Evolutionary conservation across 2,888 invertebrate species (phyloP).

Genomic region (Diachrysia chrysitis): DNA sequence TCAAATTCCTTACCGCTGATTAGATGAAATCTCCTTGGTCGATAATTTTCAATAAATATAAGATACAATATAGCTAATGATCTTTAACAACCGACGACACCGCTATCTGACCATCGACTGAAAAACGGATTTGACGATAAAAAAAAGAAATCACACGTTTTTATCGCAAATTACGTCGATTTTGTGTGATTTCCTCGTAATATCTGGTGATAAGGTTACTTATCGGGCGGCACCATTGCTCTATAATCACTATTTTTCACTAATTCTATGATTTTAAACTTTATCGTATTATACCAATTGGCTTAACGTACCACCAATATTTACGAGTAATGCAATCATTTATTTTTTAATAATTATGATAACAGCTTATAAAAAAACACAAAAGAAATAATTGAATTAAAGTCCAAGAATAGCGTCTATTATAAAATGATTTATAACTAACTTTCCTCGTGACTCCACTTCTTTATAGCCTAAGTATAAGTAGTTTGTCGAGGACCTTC

Average conservation of each 20-base stretch:
- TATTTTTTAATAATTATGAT: neutral
- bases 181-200: slow-evolving; percentile 79
- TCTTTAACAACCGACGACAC: slow-evolving; percentile 77
- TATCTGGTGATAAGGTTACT: slow-evolving; percentile 76
- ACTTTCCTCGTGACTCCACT: too few relatives aligned
- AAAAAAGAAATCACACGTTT: slow-evolving; percentile 77
- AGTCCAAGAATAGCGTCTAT: neutral
- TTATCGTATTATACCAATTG: slow-evolving; percentile 53
- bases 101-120: slow-evolving; percentile 86
- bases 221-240: slow-evolving; percentile 67
- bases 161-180: slow-evolving; percentile 85
- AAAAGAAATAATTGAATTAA: neutral
- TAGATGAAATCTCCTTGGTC: slow-evolving; percentile 55
- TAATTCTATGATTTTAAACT: slow-evolving; percentile 59
- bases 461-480: too few relatives aligned
- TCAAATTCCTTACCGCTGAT: slow-evolving; percentile 57
- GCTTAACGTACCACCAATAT: slow-evolving; percentile 32
- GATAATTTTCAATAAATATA: slow-evolving; percentile 48
- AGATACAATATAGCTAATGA: slow-evolving; percentile 45
- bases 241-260: slow-evolving; percentile 63
- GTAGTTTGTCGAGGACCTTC: too few relatives aligned
- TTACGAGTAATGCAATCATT: slow-evolving; percentile 9
- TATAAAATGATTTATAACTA: too few relatives aligned
- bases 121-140: slow-evolving; percentile 84
- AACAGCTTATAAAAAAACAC: neutral